Base-by-base conservation (phyloP, 2,113 vertebrate species). In the Uria lomvia region DNA sequence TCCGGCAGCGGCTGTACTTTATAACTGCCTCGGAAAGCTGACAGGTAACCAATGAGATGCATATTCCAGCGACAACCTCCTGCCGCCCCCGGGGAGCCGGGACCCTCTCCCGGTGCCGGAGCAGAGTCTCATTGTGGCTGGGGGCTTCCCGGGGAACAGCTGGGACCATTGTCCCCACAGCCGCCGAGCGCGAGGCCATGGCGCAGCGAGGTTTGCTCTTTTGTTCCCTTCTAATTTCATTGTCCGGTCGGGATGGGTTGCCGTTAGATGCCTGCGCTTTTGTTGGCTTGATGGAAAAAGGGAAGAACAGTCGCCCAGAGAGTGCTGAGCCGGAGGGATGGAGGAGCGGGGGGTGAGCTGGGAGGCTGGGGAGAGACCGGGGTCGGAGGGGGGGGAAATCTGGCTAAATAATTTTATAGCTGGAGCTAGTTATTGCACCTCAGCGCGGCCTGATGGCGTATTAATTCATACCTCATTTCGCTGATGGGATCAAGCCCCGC, bases 11-110 rank as follows among this genome's bases (percentile, higher is more conserved):
- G 78, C 94, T 83, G 94, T 43, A 43, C 88, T 91, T 93, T 32
- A 81, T 56, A 95, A 76, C 92, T 29, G 43, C 96, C 95, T 87
- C 55, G 87, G 71, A 92, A 72, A 73, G 84, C 95, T 96, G 97
- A 95, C 97, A 97, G 96, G 96, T 97, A 88, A 95, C 96, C 97
- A 97, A 97, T 97, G 94, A 92, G 93, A 94, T 87, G 90, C 88
- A 93, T 76, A 93, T 95, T 93, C 81, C 74, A 78, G 36, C 9
- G 75, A 94, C 95, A 68, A 23, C 62, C 66, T 70, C 45, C 50
- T 88, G 66, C n/a, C 43, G 63, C 40, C 36, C 2, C 50, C 7
- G 11, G 73, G 65, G 84, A 94, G n/a, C 49, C 0, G 1, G 66
- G 96, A 91, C 87, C 95, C 90, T 72, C 49, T 38, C 12, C 10